A percentile compares a stretch with the other conserved stretches of the same genome.
Evolutionary conservation across 2,888 invertebrate genomes (phyloP).

Genomic region (Branchellion lobata): DNA sequence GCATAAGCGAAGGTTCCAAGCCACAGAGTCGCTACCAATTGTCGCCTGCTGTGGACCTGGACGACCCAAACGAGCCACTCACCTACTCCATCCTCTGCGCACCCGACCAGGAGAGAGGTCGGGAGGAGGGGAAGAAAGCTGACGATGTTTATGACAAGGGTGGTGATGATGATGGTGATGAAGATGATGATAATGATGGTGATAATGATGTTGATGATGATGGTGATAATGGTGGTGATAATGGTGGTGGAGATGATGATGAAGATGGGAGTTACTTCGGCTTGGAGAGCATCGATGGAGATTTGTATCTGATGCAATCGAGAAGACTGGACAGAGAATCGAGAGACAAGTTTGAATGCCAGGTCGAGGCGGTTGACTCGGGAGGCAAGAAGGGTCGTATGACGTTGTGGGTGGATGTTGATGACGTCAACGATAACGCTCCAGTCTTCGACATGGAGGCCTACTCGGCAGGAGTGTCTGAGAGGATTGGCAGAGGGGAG

Average conservation of each 20-base stretch:
- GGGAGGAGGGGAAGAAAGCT: not conserved
- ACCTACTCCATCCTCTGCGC: not conserved
- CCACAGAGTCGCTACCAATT: not conserved
- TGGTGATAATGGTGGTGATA: not conserved
- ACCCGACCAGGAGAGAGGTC: not conserved
- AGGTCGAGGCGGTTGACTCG: conserved; percentile 9
- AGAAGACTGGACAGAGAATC: conserved; percentile 10
- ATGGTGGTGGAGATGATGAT: not conserved
- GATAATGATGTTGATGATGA: too few relatives aligned
- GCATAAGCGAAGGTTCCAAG: conserved; percentile 4
- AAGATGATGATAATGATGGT: not conserved
- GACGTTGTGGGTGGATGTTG: conserved; percentile 14
- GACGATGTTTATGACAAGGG: too few relatives aligned
- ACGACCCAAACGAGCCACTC: not conserved
- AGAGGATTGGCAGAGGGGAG: not conserved
- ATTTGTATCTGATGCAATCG: not conserved
- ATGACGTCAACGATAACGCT: conserved; percentile 32
- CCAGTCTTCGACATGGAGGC: conserved; percentile 26
- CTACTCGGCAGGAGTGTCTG: conserved; percentile 20
- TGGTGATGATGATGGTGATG: not conserved
- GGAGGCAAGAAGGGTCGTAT: conserved; percentile 8
- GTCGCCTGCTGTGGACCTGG: conserved; percentile 12
- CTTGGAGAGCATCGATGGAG: not conserved
- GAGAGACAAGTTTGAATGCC: not conserved
- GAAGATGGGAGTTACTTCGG: not conserved